Base-by-base conservation (phyloP, 2,113 vertebrate genomes). In the Trachemys scripta region DNA sequence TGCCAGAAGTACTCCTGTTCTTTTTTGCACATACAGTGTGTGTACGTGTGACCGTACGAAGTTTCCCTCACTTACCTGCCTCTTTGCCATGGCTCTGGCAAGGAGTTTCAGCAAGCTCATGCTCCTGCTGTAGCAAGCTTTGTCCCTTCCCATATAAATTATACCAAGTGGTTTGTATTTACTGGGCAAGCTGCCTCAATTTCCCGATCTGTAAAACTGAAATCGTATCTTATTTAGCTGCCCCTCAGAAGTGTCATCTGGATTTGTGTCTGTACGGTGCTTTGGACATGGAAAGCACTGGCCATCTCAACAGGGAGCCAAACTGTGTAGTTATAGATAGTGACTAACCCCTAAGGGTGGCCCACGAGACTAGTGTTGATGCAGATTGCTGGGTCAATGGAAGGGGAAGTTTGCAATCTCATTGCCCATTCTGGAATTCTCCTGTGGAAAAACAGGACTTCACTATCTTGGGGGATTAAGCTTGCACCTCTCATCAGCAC, bases 71-170 rank as follows among this genome's bases (percentile, higher is more conserved):
- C 87, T 88, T 53, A 86, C 38, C 17, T 27, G 19, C 6, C 84
- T 82, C 38, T 95, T 83, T 62, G 62, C 83, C 94, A 93, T 25
- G 79, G n/a, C 86, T 91, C 75, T 95, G 84, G 92, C 54, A 94
- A 92, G 42, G 75, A 72, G 72, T 12, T 90, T 84, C 80, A 83
- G 65, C 96, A 90, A 88, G 19, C 4, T 8, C 88, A 5, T 10
- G 12, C 84, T 78, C 78, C 88, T 76, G 84, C 17, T 35, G 69
- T 79, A 95, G 72, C 90, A 96, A 72, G 5, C 31, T 62, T 29
- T 85, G 69, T 78, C n/a, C 57, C 22, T 91, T 95, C 25, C 80
- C 57, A 47, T 89, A 80, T 45, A 92, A 91, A 92, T 85, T 50
- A 81, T 29, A 94, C 35, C 24, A 42, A 94, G 89, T 2, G 10